Evolutionary conservation across 2,113 vertebrate species (phyloP).

Genomic region (Phylloscopus trochilus): DNA sequence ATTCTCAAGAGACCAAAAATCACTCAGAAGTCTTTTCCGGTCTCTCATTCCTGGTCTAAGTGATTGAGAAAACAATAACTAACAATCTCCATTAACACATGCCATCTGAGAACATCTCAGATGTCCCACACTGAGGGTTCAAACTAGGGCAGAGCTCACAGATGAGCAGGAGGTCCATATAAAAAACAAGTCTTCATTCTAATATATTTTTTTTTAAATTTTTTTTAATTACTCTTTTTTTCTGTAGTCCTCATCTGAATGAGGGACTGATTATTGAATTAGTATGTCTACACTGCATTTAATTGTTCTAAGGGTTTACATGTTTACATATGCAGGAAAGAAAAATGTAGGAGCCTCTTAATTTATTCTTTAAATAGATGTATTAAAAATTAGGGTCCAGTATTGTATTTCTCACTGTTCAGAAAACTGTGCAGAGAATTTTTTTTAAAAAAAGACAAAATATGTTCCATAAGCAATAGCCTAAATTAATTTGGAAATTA

Average conservation of each 20-base stretch:
- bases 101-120: neutral
- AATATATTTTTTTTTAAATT: neutral
- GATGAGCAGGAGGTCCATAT: neutral
- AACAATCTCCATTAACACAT: neutral
- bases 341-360: neutral
- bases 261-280: neutral
- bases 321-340: neutral
- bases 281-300: neutral
- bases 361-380: neutral
- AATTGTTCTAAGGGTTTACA: neutral
- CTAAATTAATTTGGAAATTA: neutral
- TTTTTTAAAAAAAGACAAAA: neutral
- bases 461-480: neutral
- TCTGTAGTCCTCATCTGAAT: neutral
- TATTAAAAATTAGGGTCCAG: neutral
- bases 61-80: neutral
- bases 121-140: neutral
- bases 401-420: neutral
- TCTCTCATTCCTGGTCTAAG: neutral
- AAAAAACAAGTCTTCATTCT: neutral
- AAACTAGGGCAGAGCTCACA: neutral
- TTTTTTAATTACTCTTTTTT: too few relatives aligned
- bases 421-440: neutral
- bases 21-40: neutral
- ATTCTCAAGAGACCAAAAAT: neutral